A percentile compares a stretch with the other conserved stretches of the same genome.
These are phyloP conservation scores for Oenanthe melanoleuca DNA, from an alignment of 2,113 vertebrate species.

Conservation along the genomic window DNA sequence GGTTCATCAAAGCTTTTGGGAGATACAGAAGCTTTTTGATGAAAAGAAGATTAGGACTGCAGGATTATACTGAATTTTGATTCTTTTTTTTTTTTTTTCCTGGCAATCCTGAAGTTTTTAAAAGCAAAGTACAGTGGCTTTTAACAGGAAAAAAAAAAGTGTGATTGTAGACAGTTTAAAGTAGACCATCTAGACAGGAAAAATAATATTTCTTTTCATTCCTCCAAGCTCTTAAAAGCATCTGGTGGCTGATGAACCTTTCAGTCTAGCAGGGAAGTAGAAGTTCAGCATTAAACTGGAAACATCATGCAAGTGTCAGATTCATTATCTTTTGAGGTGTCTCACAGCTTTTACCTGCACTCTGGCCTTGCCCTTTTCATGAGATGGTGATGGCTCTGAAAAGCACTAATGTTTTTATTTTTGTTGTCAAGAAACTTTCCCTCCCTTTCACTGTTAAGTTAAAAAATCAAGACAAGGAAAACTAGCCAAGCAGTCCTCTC, in stretches of 20 bases:
- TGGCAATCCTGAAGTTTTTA: background rate
- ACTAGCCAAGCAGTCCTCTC: background rate
- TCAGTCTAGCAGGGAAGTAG: background rate
- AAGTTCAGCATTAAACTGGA: background rate
- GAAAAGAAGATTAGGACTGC: background rate
- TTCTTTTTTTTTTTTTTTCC: background rate
- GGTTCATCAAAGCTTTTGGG: background rate
- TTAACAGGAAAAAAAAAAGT: background rate
- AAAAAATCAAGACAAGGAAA: slow-evolving; percentile 8
- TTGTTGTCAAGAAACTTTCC: background rate
- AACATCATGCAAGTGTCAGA: background rate
- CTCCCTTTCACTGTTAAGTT: background rate
- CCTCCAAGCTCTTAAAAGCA: background rate
- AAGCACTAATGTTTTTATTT: background rate
- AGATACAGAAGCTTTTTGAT: background rate
- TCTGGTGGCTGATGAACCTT: background rate
- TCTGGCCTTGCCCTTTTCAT: background rate
- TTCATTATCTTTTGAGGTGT: background rate
- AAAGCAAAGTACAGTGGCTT: background rate
- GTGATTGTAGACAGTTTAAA: background rate
- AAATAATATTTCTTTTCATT: background rate
- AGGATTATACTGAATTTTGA: background rate
- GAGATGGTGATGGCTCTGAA: background rate
- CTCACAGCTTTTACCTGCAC: background rate
- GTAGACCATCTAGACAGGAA: background rate